phyloP scores from a whole-genome alignment of 35 echinoderm and acorn worm species.

The Apostichopus japonicus region DNA sequence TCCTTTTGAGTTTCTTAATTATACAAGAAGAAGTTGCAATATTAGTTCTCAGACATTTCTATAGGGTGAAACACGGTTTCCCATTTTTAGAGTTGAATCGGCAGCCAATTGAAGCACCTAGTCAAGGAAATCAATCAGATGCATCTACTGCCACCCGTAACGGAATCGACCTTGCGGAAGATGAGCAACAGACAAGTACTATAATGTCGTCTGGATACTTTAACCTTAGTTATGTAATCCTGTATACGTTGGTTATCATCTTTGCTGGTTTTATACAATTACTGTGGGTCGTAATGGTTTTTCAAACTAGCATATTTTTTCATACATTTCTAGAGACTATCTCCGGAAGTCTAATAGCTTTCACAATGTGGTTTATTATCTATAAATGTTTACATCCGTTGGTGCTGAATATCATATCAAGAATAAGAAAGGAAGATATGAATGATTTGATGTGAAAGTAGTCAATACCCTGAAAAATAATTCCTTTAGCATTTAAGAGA shows the following conservation, averaged over 20 bases:
- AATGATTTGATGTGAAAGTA: neutral
- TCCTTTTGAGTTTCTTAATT: conserved; percentile 62
- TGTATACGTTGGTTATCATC: neutral
- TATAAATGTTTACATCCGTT: conserved; percentile 59
- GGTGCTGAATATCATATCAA: conserved; percentile 5
- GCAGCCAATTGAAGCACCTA: neutral
- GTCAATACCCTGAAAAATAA: neutral
- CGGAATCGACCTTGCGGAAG: neutral
- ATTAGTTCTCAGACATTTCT: conserved; percentile 7
- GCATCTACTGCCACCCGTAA: neutral
- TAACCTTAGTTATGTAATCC: neutral
- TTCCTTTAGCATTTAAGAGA: too few relatives aligned
- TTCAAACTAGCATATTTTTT: conserved; percentile 73
- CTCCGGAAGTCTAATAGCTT: conserved; percentile 59
- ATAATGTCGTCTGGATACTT: conserved; percentile 38
- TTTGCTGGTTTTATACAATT: conserved; percentile 57
- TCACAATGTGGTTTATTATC: conserved; percentile 69
- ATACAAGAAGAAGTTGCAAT: conserved; percentile 72
- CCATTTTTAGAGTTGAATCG: conserved; percentile 11
- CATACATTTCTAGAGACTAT: conserved; percentile 73
- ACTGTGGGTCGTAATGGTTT: conserved; percentile 75
- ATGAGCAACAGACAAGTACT: neutral
- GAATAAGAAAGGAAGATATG: neutral
- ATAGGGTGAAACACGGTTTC: neutral
- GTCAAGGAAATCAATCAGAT: neutral